These are phyloP conservation scores for Ichneumoninae sp. DNA, from an alignment of 2,888 invertebrate genomes.

Conservation along the genomic window DNA sequence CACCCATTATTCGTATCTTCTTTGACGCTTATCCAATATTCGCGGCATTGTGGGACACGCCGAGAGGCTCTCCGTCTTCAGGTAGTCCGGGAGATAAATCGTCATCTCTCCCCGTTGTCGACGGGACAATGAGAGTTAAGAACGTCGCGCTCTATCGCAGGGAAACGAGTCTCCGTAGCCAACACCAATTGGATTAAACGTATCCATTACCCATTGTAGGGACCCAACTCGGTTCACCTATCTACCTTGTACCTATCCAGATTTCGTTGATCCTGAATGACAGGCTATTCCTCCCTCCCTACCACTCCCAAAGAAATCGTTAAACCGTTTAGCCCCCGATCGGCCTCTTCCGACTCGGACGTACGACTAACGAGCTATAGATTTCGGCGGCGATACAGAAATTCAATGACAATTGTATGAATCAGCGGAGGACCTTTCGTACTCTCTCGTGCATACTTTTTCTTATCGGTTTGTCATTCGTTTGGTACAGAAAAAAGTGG, in stretches of 20 bases:
- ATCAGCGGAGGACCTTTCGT: not conserved
- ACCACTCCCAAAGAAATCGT: conserved; percentile 37
- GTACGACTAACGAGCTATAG: conserved; percentile 57
- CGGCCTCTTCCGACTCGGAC: conserved; percentile 34
- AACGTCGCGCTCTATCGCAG: conserved; percentile 32
- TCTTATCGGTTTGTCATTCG: not conserved
- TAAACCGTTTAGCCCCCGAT: conserved; percentile 63
- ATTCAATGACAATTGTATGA: conserved; percentile 17
- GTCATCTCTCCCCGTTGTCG: conserved; percentile 17
- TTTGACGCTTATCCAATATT: conserved; percentile 80
- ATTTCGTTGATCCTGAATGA: conserved; percentile 65
- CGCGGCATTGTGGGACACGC: conserved; percentile 74
- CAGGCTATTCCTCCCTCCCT: not conserved
- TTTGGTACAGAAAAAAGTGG: not conserved
- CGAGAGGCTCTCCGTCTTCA: conserved; percentile 49
- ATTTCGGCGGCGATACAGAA: not conserved
- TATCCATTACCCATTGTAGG: conserved; percentile 83
- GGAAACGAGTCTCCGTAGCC: conserved; percentile 51
- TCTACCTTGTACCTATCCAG: conserved; percentile 62
- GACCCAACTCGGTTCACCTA: conserved; percentile 64
- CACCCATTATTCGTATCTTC: conserved; percentile 61
- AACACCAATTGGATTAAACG: conserved; percentile 83
- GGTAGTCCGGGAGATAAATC: conserved; percentile 8
- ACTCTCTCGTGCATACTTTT: not conserved
- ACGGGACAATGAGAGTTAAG: conserved; percentile 46